phyloP scores from a whole-genome alignment of 37 sponge, comb jelly and placozoan genomes.

The Beroe ovata region DNA sequence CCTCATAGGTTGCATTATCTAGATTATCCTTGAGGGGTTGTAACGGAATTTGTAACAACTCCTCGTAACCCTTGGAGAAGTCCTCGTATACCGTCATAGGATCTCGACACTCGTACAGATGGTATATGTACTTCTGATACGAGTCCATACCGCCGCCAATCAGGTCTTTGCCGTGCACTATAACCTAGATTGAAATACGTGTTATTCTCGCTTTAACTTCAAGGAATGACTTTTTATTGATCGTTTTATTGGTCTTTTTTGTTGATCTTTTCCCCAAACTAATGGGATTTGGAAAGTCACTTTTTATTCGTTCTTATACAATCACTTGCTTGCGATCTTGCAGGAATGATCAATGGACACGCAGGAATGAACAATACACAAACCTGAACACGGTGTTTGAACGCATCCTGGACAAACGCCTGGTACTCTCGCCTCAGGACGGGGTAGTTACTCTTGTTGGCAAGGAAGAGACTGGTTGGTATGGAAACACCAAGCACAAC shows the following conservation, averaged over 20 bases:
- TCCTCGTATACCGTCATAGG: slow-evolving; percentile 65
- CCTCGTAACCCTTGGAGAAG: slow-evolving; percentile 91
- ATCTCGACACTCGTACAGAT: slow-evolving; percentile 8
- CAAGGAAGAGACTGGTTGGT: not conserved
- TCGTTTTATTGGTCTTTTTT: too few species aligned
- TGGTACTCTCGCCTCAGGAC: slow-evolving; percentile 51
- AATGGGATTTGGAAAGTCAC: too few species aligned
- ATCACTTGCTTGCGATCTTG: too few species aligned
- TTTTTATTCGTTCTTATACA: too few species aligned
- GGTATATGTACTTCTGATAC: slow-evolving; percentile 49
- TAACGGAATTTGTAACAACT: slow-evolving; percentile 91
- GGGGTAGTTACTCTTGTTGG: slow-evolving; percentile 32
- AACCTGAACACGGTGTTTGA: not conserved
- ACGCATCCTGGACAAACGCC: not conserved
- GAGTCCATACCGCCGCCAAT: slow-evolving; percentile 42
- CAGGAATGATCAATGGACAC: too few species aligned
- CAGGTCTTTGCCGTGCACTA: not conserved
- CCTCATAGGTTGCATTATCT: slow-evolving; percentile 94
- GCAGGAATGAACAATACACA: not conserved
- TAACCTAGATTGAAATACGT: too few species aligned
- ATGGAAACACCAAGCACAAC: slow-evolving; percentile 20
- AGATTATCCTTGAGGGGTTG: slow-evolving; percentile 96
- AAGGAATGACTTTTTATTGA: too few species aligned
- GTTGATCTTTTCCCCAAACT: too few species aligned
- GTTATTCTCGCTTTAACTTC: too few species aligned